Evolutionary conservation across 1,140 invertebrate species (phyloP).

Genomic region (Saccostrea echinata): DNA sequence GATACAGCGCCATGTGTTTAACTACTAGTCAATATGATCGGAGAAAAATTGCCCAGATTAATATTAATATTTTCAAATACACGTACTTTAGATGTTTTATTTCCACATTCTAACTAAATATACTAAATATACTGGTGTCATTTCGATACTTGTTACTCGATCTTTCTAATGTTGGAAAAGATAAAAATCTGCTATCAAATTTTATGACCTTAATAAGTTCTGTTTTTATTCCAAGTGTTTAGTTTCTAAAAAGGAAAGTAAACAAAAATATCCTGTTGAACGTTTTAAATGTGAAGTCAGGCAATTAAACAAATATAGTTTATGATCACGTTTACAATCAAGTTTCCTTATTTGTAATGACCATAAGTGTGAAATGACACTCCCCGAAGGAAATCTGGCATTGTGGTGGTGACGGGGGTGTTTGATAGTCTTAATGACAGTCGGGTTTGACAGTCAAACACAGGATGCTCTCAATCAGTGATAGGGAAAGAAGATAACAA

Average conservation of each 20-base stretch:
- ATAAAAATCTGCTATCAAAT: constrained; percentile 1
- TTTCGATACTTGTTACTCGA: not conserved
- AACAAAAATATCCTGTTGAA: constrained; percentile 1
- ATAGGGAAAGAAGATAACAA: not conserved
- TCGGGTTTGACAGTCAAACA: not conserved
- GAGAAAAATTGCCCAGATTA: too few relatives aligned
- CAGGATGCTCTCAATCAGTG: not conserved
- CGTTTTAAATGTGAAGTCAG: not conserved
- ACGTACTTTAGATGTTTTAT: too few relatives aligned
- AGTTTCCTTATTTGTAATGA: not conserved
- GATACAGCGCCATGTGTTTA: too few relatives aligned
- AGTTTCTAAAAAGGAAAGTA: not conserved
- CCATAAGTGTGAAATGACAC: not conserved
- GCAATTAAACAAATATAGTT: constrained; percentile 16
- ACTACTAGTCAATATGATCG: too few relatives aligned
- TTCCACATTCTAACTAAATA: too few relatives aligned
- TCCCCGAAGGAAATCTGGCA: not conserved
- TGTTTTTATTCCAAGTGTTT: constrained; percentile 3
- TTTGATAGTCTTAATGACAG: not conserved
- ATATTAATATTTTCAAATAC: too few relatives aligned
- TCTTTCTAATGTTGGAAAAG: not conserved
- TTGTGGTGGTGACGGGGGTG: not conserved
- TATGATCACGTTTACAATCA: not conserved
- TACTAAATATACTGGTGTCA: too few relatives aligned
- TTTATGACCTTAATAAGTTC: not conserved